phyloP scores from a whole-genome alignment of 2,113 vertebrate species.

The Bubo scandiacus region DNA sequence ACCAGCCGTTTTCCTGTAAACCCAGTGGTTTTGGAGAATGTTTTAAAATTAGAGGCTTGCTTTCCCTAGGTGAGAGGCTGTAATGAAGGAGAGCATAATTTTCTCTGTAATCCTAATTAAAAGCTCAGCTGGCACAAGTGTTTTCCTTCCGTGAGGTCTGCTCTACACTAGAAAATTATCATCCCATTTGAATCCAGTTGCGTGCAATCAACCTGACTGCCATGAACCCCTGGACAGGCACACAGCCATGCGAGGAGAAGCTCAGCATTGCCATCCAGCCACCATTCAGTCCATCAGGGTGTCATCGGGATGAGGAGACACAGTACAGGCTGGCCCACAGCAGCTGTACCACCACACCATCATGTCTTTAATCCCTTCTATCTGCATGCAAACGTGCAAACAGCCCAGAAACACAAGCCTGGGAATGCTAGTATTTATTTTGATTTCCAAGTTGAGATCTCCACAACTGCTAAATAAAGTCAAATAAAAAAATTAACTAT shows the following conservation, averaged over 20 bases:
- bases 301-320: background rate
- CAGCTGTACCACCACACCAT: background rate
- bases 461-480: background rate
- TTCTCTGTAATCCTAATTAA: conserved; percentile 24
- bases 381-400: background rate
- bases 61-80: background rate
- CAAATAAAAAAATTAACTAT: background rate
- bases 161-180: background rate
- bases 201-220: background rate
- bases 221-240: background rate
- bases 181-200: background rate
- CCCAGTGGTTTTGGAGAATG: background rate
- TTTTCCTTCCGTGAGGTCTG: background rate
- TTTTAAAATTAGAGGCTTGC: background rate
- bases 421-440: background rate
- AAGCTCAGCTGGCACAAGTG: conserved; percentile 25
- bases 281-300: rapidly evolving
- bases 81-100: conserved; percentile 5
- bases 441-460: background rate
- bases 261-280: background rate
- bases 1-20: background rate
- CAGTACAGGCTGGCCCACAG: background rate
- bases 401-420: background rate
- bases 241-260: background rate
- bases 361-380: background rate